phyloP scores from a whole-genome alignment of 2,888 invertebrate genomes.

The Eupithecia inturbata region DNA sequence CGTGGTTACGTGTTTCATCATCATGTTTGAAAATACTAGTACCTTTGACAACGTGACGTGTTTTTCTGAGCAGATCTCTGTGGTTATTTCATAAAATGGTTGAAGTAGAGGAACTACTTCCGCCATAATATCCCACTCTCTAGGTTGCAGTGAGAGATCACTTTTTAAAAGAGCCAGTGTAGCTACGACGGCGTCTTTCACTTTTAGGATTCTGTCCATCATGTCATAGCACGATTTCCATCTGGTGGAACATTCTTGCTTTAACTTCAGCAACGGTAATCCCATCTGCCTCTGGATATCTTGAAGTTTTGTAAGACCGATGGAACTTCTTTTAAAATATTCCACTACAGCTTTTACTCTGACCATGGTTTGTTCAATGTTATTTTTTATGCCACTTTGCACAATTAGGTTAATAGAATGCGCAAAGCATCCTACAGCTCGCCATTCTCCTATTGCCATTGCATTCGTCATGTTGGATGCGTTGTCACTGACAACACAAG shows the following conservation, averaged over 20 bases:
- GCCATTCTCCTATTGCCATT: background rate
- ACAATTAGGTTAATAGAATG: too few species aligned
- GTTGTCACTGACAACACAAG: conserved; percentile 3
- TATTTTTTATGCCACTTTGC: background rate
- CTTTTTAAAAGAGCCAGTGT: conserved; percentile 4
- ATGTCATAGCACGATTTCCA: background rate
- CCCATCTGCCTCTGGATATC: conserved; percentile 2
- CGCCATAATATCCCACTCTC: background rate
- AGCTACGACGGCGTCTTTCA: background rate
- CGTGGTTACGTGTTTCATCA: background rate
- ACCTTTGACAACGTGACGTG: background rate
- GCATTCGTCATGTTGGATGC: conserved; percentile 1
- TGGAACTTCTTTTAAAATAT: background rate
- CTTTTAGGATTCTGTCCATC: conserved; percentile 4
- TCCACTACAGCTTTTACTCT: background rate
- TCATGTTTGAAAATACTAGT: background rate
- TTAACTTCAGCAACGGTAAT: background rate
- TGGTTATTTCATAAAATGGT: background rate
- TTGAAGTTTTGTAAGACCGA: background rate
- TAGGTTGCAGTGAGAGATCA: conserved; percentile 7
- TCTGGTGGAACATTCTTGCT: background rate
- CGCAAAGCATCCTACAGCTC: background rate
- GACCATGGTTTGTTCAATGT: background rate
- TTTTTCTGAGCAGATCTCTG: background rate
- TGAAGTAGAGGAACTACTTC: background rate